phyloP scores from a whole-genome alignment of 2,888 invertebrate genomes.

The Apantesis nais region DNA sequence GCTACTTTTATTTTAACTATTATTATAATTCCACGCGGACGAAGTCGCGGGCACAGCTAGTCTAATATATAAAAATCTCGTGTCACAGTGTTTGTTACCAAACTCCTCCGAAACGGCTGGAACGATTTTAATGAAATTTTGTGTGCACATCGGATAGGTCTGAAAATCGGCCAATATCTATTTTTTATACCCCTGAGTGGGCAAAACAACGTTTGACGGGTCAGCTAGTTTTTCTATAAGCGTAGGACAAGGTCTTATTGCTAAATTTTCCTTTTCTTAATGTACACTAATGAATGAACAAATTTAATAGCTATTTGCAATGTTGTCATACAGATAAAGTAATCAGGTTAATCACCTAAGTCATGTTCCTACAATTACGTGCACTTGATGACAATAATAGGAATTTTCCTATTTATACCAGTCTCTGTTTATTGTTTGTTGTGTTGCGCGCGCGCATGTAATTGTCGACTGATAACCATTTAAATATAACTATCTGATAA shows the following conservation, averaged over 20 bases:
- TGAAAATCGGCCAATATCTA: too few species aligned
- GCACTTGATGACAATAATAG: slow-evolving; percentile 69
- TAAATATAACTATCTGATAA: slow-evolving; percentile 49
- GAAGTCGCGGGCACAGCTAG: too few species aligned
- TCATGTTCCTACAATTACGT: slow-evolving; percentile 61
- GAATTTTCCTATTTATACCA: slow-evolving; percentile 81
- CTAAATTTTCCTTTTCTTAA: slow-evolving; percentile 78
- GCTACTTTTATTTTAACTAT: too few species aligned
- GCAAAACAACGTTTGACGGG: too few species aligned
- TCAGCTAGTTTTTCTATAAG: neutral
- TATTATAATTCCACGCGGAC: too few species aligned
- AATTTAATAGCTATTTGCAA: slow-evolving; percentile 77
- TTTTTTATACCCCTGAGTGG: too few species aligned
- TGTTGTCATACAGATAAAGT: slow-evolving; percentile 61
- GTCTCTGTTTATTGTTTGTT: slow-evolving; percentile 57
- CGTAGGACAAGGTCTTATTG: slow-evolving; percentile 56
- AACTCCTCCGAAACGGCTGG: too few species aligned
- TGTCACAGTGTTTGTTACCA: too few species aligned
- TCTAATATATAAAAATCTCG: too few species aligned
- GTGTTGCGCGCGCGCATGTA: slow-evolving; percentile 58
- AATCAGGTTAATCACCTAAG: slow-evolving; percentile 72
- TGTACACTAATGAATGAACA: slow-evolving; percentile 61
- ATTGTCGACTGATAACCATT: slow-evolving; percentile 57
- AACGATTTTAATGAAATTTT: too few species aligned
- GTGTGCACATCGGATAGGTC: too few species aligned